Base-by-base conservation (phyloP, 2,113 vertebrate species). In the Callionymus lyra region DNA sequence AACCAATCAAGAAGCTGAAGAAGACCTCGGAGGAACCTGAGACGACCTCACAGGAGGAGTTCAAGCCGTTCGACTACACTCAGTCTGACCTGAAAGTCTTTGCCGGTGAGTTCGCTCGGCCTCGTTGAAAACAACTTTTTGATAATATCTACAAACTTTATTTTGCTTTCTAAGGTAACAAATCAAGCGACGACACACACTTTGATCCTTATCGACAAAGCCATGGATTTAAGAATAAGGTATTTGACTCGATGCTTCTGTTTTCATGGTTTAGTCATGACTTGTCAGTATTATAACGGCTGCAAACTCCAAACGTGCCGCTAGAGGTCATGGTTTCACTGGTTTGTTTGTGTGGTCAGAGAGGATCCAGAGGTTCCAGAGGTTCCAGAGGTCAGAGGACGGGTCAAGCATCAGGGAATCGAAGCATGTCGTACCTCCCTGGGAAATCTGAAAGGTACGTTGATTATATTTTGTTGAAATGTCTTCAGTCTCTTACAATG, bases 11-110 rank as follows among this genome's bases (percentile, higher is more conserved):
- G 58, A 95, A 95, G 60, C 56, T 77, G 40, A 93, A 88, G 71
- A 38, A 43, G 3, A 37, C 67, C 10, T 81, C 84, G 65, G 82
- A 80, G 18, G 32, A 78, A 27, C 54, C 65, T 1, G 78, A 77
- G 2, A 13, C 57, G 0, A 19, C 79, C 0, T 62, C 73, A 12
- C 65, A 80, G 8, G 62, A 63, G 1, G 31, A 10, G 56, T 95
- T 97, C 21, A 88, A 82, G 6, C 91, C 95, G 1, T 97, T 88
- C 1, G 90, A 98, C 82, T 98, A 98, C 81, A 93, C 84, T 76
- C 86, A 90, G 61, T 88, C 91, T 2, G 82, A 90, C 69, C 85
- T 97, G 59, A 90, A 87, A 71, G 83, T 90, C 41, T 98, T 97
- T 73, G 76, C 90, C 35, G 94, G 95, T 97, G 72, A 67, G 86